A percentile compares a stretch with the other conserved stretches of the same genome.
phyloP scores from a whole-genome alignment of 2,113 vertebrate genomes.

The Prinia subflava region DNA sequence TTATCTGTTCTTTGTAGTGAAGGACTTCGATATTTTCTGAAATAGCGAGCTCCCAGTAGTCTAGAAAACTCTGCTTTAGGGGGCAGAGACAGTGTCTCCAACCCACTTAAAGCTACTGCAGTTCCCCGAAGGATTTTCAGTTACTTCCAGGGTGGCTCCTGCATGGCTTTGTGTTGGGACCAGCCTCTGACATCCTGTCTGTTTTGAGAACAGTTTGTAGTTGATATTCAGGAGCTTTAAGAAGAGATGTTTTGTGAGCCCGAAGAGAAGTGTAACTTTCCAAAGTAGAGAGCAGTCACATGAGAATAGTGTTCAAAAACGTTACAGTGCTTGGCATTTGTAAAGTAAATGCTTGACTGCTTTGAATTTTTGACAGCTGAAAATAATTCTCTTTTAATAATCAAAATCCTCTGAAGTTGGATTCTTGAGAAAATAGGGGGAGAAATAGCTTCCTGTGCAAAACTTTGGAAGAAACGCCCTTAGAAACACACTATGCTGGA shows the following conservation, averaged over 20 bases:
- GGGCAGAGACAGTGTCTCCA: background rate
- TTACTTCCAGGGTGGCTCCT: background rate
- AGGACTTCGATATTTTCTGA: background rate
- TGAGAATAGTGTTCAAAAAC: background rate
- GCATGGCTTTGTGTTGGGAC: background rate
- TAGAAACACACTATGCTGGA: rapidly evolving
- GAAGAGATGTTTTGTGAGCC: background rate
- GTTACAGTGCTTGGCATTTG: background rate
- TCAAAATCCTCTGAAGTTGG: background rate
- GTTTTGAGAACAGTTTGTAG: background rate
- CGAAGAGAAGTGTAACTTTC: background rate
- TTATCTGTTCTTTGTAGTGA: background rate
- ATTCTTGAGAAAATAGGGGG: background rate
- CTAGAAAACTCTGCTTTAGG: background rate
- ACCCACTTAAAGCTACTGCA: background rate
- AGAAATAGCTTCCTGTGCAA: background rate
- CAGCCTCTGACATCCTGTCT: background rate
- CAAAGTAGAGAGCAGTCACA: background rate
- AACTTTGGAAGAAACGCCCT: background rate
- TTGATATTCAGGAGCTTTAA: background rate
- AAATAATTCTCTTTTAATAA: background rate
- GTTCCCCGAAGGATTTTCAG: background rate
- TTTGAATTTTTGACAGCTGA: background rate
- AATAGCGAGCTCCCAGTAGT: background rate
- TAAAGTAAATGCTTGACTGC: background rate